phyloP scores from a whole-genome alignment of 2,888 invertebrate species.

The Cataglyphis altisquamis region DNA sequence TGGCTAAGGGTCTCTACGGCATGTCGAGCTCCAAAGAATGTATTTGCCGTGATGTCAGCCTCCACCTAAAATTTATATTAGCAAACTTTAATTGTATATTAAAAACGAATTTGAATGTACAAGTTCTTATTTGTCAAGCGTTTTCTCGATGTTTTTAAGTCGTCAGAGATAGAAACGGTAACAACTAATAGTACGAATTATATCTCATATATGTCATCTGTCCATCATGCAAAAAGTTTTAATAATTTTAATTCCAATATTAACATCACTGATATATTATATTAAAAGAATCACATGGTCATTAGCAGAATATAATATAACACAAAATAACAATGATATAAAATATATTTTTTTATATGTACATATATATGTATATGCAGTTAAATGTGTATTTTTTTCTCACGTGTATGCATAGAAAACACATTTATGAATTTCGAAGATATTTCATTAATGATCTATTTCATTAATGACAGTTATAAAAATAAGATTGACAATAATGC shows the following conservation, averaged over 20 bases:
- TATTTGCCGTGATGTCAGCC: slow-evolving; percentile 88
- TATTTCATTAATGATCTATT: not conserved
- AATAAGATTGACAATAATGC: slow-evolving; percentile 7
- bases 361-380: not conserved
- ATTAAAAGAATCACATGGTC: not conserved
- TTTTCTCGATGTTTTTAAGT: not conserved
- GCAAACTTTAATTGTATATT: not conserved
- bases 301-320: not conserved
- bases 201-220: no score
- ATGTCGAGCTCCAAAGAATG: slow-evolving; percentile 90
- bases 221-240: not conserved
- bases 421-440: not conserved
- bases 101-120: not conserved
- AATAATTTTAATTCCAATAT: not conserved
- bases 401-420: not conserved
- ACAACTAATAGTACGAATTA: not conserved
- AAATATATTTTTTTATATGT: not conserved
- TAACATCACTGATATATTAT: not conserved
- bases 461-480: not conserved
- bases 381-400: not conserved
- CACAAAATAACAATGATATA: not conserved
- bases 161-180: not conserved
- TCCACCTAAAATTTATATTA: slow-evolving; percentile 81
- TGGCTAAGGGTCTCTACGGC: slow-evolving; percentile 91
- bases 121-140: not conserved